Base-by-base conservation (phyloP, 1,140 invertebrate genomes). In the Pogonomyrmex barbatus region DNA sequence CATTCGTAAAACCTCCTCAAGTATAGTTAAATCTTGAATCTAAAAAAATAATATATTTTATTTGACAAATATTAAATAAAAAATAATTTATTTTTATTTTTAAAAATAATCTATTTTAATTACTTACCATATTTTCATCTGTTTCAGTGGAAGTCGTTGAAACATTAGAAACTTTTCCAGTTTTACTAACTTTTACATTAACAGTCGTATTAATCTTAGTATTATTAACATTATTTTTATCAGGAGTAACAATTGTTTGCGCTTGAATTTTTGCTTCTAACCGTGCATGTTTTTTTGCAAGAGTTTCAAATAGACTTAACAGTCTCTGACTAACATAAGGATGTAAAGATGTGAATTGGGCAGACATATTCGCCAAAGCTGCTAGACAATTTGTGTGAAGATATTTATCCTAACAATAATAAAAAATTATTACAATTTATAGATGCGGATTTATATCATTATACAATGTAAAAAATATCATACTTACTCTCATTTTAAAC, bases 1-100 rank as follows among this genome's bases (percentile, higher is more conserved):
- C 98, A 99, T 99, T 45, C 98, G 95, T 39, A 99, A 95, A 2
- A 99, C 99, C 95, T 99, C 99, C 95, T 99, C 99, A 36, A 99
- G 95, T n/a, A 99, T 98, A 50, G 96, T 97, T 87, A 99, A 96
- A 95, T 99, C 99, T 93, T 98, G 97, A 91, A 98, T 96, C 97
- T 96, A 92, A 36, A 92, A 91, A 10, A 75, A 67, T 47, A 68
- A 54, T n/a, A 47, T 6, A 71, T 30, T 54, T 56, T 30, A 82
- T n/a, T 17, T 39, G 45, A 85, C 24, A 33, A 85, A 76, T 75
- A 50, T 36, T 68, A 52, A 76, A 75, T 52, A 39, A 6, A 67
- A 12, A 62, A 68, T 4, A 4, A 33, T 33, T 42, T 14, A 10
- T 82, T 70, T 54, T 24, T 24, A 24, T 24, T 24, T 24, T 24